These are phyloP conservation scores for Oryzias sinensis DNA, from an alignment of 2,797 vertebrate genomes.

Conservation along the genomic window DNA sequence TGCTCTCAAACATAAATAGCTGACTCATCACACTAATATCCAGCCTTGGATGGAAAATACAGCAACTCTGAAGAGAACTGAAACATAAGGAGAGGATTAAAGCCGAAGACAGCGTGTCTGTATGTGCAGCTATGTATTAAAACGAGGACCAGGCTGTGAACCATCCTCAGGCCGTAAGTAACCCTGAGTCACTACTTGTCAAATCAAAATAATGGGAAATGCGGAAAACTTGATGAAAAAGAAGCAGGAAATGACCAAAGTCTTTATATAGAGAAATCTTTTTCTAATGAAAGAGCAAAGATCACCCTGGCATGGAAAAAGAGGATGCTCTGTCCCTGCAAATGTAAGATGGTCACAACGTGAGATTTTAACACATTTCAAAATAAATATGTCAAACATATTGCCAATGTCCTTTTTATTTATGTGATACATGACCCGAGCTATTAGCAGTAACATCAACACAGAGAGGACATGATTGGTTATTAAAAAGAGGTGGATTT, in stretches of 20 bases:
- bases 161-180: conserved; percentile 34
- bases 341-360: too few relatives aligned
- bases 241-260: conserved; percentile 15
- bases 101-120: conserved; percentile 34
- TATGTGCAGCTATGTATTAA: conserved; percentile 36
- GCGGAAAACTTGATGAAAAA: conserved; percentile 25
- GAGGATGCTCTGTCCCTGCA: background rate
- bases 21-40: conserved; percentile 53
- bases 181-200: conserved; percentile 47
- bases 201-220: conserved; percentile 31
- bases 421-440: too few relatives aligned
- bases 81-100: conserved; percentile 31
- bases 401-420: too few relatives aligned
- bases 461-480: too few relatives aligned
- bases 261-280: conserved; percentile 1
- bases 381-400: too few relatives aligned
- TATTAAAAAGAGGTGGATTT: too few relatives aligned
- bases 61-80: conserved; percentile 33
- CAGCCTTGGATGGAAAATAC: conserved; percentile 27
- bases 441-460: too few relatives aligned
- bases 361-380: too few relatives aligned
- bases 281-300: conserved; percentile 33
- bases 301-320: background rate
- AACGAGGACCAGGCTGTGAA: conserved; percentile 36
- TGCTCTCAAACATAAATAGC: conserved; percentile 34